Evolutionary conservation across 2,797 vertebrate species (phyloP).

Genomic region (Syndactyla subalaris): DNA sequence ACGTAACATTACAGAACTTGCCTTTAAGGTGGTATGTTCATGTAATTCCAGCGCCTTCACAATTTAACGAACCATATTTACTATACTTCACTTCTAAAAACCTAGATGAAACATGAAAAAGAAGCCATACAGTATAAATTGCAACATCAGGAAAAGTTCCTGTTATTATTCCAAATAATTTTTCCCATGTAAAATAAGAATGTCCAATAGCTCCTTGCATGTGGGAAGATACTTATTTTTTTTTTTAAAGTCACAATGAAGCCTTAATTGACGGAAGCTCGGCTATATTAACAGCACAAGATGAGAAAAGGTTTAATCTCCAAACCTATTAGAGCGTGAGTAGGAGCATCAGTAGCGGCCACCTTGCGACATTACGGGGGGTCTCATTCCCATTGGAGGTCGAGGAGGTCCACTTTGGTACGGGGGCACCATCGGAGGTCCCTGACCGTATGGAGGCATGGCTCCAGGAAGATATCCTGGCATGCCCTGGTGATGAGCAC

Average conservation of each 20-base stretch:
- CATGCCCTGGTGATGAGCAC: constrained; percentile 95
- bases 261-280: constrained; percentile 84
- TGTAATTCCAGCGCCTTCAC: constrained; percentile 97
- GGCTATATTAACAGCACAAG: constrained; percentile 95
- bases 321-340: constrained; percentile 94
- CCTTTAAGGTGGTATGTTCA: constrained; percentile 95
- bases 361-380: constrained; percentile 97
- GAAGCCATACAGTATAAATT: constrained; percentile 94
- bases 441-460: constrained; percentile 96
- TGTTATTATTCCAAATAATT: constrained; percentile 83
- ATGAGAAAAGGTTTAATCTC: constrained; percentile 99
- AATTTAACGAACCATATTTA: constrained; percentile 97
- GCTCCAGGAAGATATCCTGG: constrained; percentile 93
- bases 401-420: constrained; percentile 95
- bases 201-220: constrained; percentile 90
- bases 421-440: constrained; percentile 93
- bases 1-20: constrained; percentile 94
- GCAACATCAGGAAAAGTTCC: constrained; percentile 87
- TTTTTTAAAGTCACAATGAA: constrained; percentile 81
- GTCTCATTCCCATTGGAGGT: constrained; percentile 97
- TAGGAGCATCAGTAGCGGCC: constrained; percentile 95
- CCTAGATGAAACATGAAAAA: constrained; percentile 98
- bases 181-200: constrained; percentile 86
- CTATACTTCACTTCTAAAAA: constrained; percentile 99
- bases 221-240: constrained; percentile 81